A percentile compares a stretch with the other conserved stretches of the same genome.
Conservation (phyloP, 2,888 invertebrate species). For the Nomada fucata region DNA sequence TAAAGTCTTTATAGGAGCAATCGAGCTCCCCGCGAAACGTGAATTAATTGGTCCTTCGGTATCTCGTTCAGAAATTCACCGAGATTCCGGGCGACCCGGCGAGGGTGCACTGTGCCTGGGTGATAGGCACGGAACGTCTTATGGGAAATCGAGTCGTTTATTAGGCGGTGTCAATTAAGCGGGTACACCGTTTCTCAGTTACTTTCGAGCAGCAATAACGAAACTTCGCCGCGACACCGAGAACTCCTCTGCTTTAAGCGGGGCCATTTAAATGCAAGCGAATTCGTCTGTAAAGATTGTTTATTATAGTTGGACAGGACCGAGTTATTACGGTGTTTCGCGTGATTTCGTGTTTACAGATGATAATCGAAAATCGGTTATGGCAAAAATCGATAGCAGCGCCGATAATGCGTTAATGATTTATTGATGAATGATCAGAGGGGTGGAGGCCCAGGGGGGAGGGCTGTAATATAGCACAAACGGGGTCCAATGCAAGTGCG, state of each 20-base stretch:
- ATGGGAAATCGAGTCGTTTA: conserved; percentile 60
- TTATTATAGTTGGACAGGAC: background rate
- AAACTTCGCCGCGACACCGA: background rate
- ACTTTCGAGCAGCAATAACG: conserved; percentile 10
- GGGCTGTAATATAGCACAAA: conserved; percentile 17
- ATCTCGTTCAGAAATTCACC: conserved; percentile 66
- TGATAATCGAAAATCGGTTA: background rate
- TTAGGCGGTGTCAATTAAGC: conserved; percentile 60
- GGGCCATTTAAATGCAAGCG: conserved; percentile 12
- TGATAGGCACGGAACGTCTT: conserved; percentile 44
- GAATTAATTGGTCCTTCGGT: conserved; percentile 77
- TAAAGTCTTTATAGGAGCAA: conserved; percentile 77
- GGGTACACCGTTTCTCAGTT: background rate
- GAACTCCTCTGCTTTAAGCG: background rate
- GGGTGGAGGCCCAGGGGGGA: background rate
- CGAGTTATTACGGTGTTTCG: background rate
- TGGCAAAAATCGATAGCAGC: conserved; percentile 5
- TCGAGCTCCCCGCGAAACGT: conserved; percentile 74
- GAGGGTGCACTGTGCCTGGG: conserved; percentile 8
- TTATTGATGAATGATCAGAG: conserved; percentile 69
- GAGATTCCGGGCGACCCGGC: conserved; percentile 45
- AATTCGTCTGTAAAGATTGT: background rate
- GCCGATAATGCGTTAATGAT: conserved; percentile 75
- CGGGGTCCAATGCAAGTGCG: conserved; percentile 14
- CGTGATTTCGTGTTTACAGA: background rate